Evolutionary conservation across 2,888 invertebrate species (phyloP).

Genomic region (Drosophila yooni): DNA sequence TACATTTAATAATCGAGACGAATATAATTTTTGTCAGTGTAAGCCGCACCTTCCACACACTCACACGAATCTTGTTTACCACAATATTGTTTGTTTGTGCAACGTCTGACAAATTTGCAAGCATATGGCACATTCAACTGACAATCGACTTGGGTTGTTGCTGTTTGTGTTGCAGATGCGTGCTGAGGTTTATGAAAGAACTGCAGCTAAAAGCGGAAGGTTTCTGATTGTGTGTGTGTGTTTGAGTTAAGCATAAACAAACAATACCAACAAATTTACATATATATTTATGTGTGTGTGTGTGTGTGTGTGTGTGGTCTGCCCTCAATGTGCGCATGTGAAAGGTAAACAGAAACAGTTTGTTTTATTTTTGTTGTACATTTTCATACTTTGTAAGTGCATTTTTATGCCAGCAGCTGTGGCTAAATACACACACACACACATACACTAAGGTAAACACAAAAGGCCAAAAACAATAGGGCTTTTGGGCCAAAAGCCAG

Average conservation of each 20-base stretch:
- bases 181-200: slow-evolving; percentile 18
- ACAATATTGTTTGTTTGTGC: slow-evolving; percentile 29
- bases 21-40: slow-evolving; percentile 14
- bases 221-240: slow-evolving; percentile 20
- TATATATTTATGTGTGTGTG: background rate
- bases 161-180: slow-evolving; percentile 33
- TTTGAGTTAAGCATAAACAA: slow-evolving; percentile 40
- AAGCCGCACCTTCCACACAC: slow-evolving; percentile 11
- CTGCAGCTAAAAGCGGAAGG: slow-evolving; percentile 23
- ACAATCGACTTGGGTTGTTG: slow-evolving; percentile 13
- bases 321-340: slow-evolving; percentile 50
- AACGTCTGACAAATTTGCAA: slow-evolving; percentile 29
- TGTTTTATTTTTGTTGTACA: slow-evolving; percentile 18
- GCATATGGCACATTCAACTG: slow-evolving; percentile 22
- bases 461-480: slow-evolving; percentile 37
- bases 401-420: slow-evolving; percentile 49
- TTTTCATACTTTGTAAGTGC: slow-evolving; percentile 54
- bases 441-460: slow-evolving; percentile 35
- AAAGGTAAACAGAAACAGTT: slow-evolving; percentile 69
- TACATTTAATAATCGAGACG: background rate
- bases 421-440: slow-evolving; percentile 35
- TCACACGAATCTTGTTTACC: slow-evolving; percentile 3
- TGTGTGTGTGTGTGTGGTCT: slow-evolving; percentile 22
- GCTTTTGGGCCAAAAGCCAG: slow-evolving; percentile 49
- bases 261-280: background rate